Percentiles rank a stretch among this genome's conserved stretches.
Conservation (phyloP, 2,797 vertebrate genomes). For the Trachops cirrhosus region DNA sequence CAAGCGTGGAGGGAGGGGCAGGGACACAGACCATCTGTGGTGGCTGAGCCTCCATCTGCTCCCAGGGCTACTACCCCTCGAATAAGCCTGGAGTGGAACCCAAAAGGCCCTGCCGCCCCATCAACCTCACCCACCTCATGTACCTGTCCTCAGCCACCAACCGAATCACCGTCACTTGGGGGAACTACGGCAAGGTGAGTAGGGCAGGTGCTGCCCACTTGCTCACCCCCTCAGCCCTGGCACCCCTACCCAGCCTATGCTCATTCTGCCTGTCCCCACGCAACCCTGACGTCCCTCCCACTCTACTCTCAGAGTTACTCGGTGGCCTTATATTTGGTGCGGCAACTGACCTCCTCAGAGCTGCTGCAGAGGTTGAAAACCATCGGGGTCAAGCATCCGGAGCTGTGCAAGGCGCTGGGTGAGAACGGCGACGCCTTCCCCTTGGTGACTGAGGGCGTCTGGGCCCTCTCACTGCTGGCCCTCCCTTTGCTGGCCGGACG, state of each 20-base stretch:
- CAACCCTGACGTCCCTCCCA: conserved; percentile 54
- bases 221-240: fast-evolving
- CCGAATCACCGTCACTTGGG: conserved; percentile 97
- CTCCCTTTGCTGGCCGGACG: neutral
- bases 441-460: neutral
- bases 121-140: conserved; percentile 98
- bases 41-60: conserved; percentile 12
- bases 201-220: fast-evolving
- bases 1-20: fast-evolving
- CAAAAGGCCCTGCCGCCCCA: conserved; percentile 96
- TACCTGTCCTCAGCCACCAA: conserved; percentile 96
- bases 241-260: conserved; percentile 13
- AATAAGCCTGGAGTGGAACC: conserved; percentile 99
- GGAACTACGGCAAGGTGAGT: conserved; percentile 97
- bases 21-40: neutral
- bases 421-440: conserved; percentile 74
- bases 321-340: conserved; percentile 94
- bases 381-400: conserved; percentile 94
- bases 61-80: conserved; percentile 97
- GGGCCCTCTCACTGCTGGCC: neutral
- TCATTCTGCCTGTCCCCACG: neutral
- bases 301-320: conserved; percentile 90
- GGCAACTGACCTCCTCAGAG: conserved; percentile 95
- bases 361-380: conserved; percentile 95
- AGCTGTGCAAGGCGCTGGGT: conserved; percentile 97